Base-by-base conservation (phyloP, 2,797 vertebrate species). In the Erethizon dorsatum region DNA sequence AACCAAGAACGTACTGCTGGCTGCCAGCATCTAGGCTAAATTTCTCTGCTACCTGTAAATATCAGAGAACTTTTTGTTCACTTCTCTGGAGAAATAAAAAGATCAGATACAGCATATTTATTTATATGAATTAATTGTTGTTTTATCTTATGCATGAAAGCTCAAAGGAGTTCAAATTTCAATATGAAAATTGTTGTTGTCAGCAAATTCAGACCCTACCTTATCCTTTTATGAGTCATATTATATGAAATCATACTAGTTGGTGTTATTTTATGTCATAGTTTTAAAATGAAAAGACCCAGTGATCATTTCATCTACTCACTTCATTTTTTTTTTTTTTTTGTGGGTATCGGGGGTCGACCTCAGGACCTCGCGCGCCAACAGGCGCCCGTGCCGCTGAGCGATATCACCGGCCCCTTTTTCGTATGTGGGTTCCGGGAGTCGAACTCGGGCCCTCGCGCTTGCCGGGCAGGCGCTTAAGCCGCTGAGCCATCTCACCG, bases 21-120 rank as follows among this genome's bases (percentile, higher is more conserved):
- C 37, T 86, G 52, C 59, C 67, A 54, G 33, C 18, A 47, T 54
- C 79, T 79, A 45, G 45, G 33, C 1, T 93, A 11, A 84, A 95
- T 78, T 94, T 94, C 78, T 85, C 57, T 57, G 52, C 73, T 78
- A 57, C 65, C 26, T 47, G 33, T 71, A 86, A 88, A 91, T 86
- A 89, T 26, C 10, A 0, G 63, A 87, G 77, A 71, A 56, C 59
- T 71, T 57, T 69, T 88, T 88, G 71, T 52, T 50, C 73, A 95
- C 5, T 83, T 93, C 63, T 63, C 37, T 59, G 33, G 65, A 95
- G 83, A 91, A 93, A 95, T 73, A 78, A 77, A 65, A 96, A 77
- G 47, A 88, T 94, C n/a, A 65, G 28, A 78, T 73, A 22, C 10
- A 47, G 28, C 37, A 0, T 83, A 61, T 93, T 56, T 89, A 93